phyloP scores from a whole-genome alignment of 2,113 vertebrate species.

The Pungitius pungitius region DNA sequence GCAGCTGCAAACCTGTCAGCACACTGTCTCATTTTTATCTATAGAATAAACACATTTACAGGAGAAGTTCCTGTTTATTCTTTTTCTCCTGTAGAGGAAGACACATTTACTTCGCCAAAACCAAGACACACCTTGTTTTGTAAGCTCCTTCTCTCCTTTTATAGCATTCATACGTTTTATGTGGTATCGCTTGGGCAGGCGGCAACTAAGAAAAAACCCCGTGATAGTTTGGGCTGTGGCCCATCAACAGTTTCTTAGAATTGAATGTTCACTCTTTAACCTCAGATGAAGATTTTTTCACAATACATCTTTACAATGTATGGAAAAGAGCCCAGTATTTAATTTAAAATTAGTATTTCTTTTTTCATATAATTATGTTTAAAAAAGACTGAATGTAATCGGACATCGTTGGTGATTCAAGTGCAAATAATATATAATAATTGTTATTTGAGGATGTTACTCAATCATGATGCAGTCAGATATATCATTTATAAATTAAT shows the following conservation, averaged over 20 bases:
- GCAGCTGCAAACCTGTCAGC: neutral
- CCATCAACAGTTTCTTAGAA: conserved; percentile 71
- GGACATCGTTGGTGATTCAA: neutral
- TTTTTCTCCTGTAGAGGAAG: conserved; percentile 26
- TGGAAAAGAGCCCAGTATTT: neutral
- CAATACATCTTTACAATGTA: neutral
- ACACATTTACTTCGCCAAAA: conserved; percentile 40
- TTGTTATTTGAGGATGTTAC: neutral
- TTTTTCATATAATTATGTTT: neutral
- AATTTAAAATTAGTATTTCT: neutral
- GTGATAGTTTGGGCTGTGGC: conserved; percentile 61
- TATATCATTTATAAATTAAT: neutral
- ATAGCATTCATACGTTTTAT: conserved; percentile 64
- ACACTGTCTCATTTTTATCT: conserved; percentile 1
- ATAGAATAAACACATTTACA: conserved; percentile 15
- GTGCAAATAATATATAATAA: neutral
- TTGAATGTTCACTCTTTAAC: conserved; percentile 39
- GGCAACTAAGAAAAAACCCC: conserved; percentile 63
- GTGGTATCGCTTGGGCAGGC: conserved; percentile 66
- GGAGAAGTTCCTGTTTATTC: conserved; percentile 58
- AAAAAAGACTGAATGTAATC: neutral
- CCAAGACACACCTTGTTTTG: conserved; percentile 66
- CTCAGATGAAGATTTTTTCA: neutral
- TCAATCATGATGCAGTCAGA: neutral
- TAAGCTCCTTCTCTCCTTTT: conserved; percentile 26